Percentiles rank a stretch among this genome's conserved stretches.
These are phyloP conservation scores for Subanguina moxae DNA, from an alignment of 1,140 invertebrate genomes.

Conservation along the genomic window DNA sequence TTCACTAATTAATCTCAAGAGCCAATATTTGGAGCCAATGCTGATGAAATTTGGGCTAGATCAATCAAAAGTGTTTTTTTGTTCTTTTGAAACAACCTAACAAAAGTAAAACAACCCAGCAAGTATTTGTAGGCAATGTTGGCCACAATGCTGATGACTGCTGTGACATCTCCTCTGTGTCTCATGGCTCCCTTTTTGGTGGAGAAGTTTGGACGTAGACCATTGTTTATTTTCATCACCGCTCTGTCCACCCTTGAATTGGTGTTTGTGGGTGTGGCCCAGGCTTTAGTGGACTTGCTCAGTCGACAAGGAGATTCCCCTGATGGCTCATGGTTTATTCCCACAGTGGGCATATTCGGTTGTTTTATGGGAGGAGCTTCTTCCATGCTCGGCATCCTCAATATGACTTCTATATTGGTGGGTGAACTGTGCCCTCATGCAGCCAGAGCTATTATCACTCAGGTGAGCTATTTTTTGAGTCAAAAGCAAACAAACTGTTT, in stretches of 20 bases:
- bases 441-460: conserved; percentile 18
- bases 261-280: conserved; percentile 16
- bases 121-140: conserved; percentile 22
- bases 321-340: neutral
- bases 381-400: conserved; percentile 23
- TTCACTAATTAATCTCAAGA: conserved; percentile 32
- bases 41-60: conserved; percentile 39
- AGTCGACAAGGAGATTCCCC: neutral
- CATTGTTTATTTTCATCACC: conserved; percentile 22
- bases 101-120: conserved; percentile 3
- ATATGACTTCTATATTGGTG: conserved; percentile 24
- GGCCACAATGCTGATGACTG: conserved; percentile 23
- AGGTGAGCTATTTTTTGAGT: conserved; percentile 17
- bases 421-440: conserved; percentile 25
- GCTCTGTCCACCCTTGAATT: conserved; percentile 14
- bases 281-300: neutral
- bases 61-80: conserved; percentile 16
- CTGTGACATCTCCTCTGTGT: conserved; percentile 23
- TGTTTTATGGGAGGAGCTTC: conserved; percentile 16
- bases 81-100: neutral
- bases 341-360: conserved; percentile 17
- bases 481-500: neutral
- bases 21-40: conserved; percentile 39
- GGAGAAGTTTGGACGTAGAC: conserved; percentile 23
- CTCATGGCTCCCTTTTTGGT: conserved; percentile 23